Base-by-base conservation (phyloP, 2,113 vertebrate genomes). In the Passer montanus region DNA sequence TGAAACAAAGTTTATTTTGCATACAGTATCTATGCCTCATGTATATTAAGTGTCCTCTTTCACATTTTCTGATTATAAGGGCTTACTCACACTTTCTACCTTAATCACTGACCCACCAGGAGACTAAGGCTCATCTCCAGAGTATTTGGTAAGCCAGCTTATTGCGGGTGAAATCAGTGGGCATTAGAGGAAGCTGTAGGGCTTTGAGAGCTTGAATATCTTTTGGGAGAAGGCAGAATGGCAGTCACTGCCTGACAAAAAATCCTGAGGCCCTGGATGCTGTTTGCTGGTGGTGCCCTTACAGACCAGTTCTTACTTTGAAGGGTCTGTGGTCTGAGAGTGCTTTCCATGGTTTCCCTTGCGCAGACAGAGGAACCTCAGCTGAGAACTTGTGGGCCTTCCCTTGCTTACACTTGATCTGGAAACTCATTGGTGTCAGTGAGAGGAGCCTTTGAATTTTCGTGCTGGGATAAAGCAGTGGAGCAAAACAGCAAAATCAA, bases 111-210 rank as follows among this genome's bases (percentile, higher is more conserved):
- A 60, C 46, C 64, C 81, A 49, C 70, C 35, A 47, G 39, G 75
- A 94, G 96, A 84, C 91, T 87, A 91, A 74, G 69, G 77, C 63
- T 87, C 63, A 50, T 92, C 93, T 95, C 86, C 15, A 13, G 93
- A 69, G 89, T 16, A 53, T 86, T 92, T 46, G 66, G 76, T 80
- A 92, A 92, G 12, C 59, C 76, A 74, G 63, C 86, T 95, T 90
- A 90, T 88, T 92, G 79, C 0, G 4, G 30, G 53, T 58, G 59
- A 90, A 92, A 76, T 47, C 89, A 69, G 63, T 18, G 41, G 63
- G 91, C 63, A 46, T 90, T 90, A 90, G 72, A 39, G 79, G 50
- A 91, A 83, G 44, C 70, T 60, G 0, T 9, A 46, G 0, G 9
- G 62, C 70, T 92, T 52, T 56, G 82, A 60, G 43, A 39, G 31